phyloP scores from a whole-genome alignment of 2,113 vertebrate species.

The Brevimyrus niger region DNA sequence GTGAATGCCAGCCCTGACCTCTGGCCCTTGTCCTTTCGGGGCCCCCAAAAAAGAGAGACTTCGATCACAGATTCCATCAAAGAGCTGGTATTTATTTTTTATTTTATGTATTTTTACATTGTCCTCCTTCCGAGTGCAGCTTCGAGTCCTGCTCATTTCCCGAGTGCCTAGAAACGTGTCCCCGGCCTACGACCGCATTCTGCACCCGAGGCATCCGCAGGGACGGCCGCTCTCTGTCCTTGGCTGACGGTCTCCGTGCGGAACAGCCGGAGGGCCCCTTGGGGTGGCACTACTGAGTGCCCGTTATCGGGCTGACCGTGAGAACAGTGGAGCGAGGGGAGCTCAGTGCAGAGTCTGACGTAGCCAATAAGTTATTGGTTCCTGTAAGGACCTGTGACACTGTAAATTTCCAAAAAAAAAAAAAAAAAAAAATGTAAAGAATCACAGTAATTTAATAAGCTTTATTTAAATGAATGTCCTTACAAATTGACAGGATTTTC shows the following conservation, averaged over 20 bases:
- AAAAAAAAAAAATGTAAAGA: neutral
- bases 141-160: neutral
- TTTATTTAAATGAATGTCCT: conserved; percentile 3
- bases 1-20: conserved; percentile 51
- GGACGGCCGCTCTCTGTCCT: neutral
- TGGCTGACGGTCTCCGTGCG: neutral
- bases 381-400: neutral
- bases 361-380: neutral
- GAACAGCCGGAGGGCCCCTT: neutral
- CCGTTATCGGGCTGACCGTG: neutral
- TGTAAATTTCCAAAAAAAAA: neutral
- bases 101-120: neutral
- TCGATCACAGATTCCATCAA: conserved; percentile 13
- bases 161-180: neutral
- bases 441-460: neutral
- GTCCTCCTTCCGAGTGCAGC: neutral
- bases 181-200: neutral
- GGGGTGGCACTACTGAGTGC: neutral
- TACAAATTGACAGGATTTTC: neutral
- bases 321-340: neutral
- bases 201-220: neutral
- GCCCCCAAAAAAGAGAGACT: neutral
- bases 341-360: neutral
- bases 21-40: neutral
- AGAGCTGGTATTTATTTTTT: conserved; percentile 20